Evolutionary conservation across 37 sponge, comb jelly and placozoan genomes (phyloP), one percentile per base, ranked within the genome.

Genomic region (Hormiphora californensis): DNA sequence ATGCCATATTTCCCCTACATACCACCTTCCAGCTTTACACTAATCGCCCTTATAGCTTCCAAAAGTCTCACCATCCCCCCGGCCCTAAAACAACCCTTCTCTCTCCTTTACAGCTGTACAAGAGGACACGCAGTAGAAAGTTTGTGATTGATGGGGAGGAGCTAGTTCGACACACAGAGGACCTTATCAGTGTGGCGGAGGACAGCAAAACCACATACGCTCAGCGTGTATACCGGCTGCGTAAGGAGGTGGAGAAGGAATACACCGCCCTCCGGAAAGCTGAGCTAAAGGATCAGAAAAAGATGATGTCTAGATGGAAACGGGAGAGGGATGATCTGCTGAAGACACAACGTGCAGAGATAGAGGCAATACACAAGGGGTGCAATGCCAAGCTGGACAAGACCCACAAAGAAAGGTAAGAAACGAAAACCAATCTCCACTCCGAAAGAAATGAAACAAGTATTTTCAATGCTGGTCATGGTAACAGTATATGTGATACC

Each of bases 101-200:
- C n/a, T n/a, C n/a, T n/a, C n/a, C n/a, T n/a, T n/a, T n/a, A n/a
- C 67, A 65, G 67, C 32, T 65, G 67, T 65, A 65, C 37, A 27
- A 19, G 37, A 65, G 67, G 37, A 65, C 67, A 7, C 3, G 67
- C 11, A 36, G 38, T 32, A 36, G 67, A 4, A 65, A 65, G 67
- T 65, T 65, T 65, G 67, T 65, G 67, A 65, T 65, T 19, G 67
- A 65, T 38, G 67, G 67, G 17, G 67, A 65, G 67, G 67, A 65
- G 37, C 67, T 65, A 28, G 67, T 65, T 1, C 21, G 67, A 33
- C 67, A 65, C 67, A 65, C 67, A 36, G 67, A 65, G 67, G 67
- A 65, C 28, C 33, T 65, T 8, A 65, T 65, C 33, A 65, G 67
- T 65, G 35, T 65, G 38, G 28, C 19, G 4, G 67, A 65, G 19